A percentile compares a stretch with the other conserved stretches of the same genome.
Evolutionary conservation across 2,797 vertebrate genomes (phyloP).

Genomic region (Intellagama lesueurii): DNA sequence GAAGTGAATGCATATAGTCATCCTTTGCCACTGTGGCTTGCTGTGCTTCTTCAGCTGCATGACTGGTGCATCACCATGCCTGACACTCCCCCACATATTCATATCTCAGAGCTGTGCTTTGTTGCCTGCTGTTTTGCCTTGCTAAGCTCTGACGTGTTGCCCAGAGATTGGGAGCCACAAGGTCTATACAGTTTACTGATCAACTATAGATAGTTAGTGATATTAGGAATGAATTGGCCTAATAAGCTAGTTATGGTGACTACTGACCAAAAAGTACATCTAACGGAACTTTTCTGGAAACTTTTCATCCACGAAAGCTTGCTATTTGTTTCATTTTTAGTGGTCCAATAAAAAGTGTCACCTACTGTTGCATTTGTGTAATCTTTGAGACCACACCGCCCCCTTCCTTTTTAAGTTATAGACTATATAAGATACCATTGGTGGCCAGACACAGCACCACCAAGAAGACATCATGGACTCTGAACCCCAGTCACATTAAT

Average conservation of each 20-base stretch:
- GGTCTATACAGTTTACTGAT: constrained; percentile 47
- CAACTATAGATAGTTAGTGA: constrained; percentile 65
- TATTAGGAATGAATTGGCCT: constrained; percentile 64
- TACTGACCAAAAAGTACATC: constrained; percentile 56
- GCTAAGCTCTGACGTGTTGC: neutral
- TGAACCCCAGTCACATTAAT: too few relatives aligned
- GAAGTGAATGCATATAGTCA: neutral
- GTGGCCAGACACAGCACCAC: too few relatives aligned
- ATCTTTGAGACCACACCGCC: too few relatives aligned
- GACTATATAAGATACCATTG: too few relatives aligned
- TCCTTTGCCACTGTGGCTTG: neutral
- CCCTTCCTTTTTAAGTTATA: too few relatives aligned
- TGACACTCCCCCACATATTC: neutral
- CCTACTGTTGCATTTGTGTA: too few relatives aligned
- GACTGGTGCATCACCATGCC: neutral
- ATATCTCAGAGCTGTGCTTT: neutral
- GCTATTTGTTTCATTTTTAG: too few relatives aligned
- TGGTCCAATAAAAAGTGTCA: too few relatives aligned
- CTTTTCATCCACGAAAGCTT: too few relatives aligned
- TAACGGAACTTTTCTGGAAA: constrained; percentile 50
- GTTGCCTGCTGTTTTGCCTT: neutral
- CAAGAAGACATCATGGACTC: too few relatives aligned
- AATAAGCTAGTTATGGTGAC: constrained; percentile 56
- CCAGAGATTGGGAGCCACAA: neutral
- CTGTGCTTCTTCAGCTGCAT: neutral